Evolutionary conservation across 2,888 invertebrate species (phyloP).

Genomic region (Globia sparganii): DNA sequence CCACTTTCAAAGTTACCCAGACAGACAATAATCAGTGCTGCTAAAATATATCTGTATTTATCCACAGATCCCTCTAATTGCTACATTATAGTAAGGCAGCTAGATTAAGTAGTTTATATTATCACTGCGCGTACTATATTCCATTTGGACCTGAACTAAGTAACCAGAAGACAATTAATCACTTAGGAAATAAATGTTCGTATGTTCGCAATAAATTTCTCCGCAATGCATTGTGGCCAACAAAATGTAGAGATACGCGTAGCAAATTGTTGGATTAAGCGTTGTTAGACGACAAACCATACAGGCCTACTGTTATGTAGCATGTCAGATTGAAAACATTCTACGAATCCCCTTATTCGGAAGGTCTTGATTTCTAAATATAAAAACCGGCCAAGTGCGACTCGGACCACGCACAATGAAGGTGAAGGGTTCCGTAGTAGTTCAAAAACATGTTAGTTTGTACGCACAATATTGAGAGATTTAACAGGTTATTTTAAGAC

Average conservation of each 20-base stretch:
- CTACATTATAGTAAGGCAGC: conserved; percentile 14
- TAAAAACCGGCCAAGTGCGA: background rate
- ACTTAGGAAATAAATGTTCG: conserved; percentile 55
- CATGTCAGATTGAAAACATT: conserved; percentile 36
- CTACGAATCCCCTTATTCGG: background rate
- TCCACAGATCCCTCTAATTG: conserved; percentile 33
- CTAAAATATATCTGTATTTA: conserved; percentile 28
- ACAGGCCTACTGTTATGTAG: conserved; percentile 4
- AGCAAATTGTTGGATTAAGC: conserved; percentile 50
- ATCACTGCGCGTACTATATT: conserved; percentile 23
- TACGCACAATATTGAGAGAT: background rate
- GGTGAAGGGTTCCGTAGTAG: background rate
- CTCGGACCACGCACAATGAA: background rate
- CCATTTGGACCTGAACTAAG: conserved; percentile 35
- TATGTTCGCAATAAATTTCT: conserved; percentile 55
- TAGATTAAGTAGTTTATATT: conserved; percentile 26
- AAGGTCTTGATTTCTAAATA: background rate
- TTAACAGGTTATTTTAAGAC: too few species aligned
- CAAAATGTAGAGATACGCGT: conserved; percentile 50
- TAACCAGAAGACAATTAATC: conserved; percentile 50
- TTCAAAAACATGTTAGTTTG: background rate
- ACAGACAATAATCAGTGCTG: conserved; percentile 12
- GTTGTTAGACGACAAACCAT: conserved; percentile 31
- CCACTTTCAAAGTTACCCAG: conserved; percentile 6
- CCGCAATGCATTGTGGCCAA: conserved; percentile 29